These are phyloP conservation scores for Pterophyllum scalare DNA, from an alignment of 2,113 vertebrate genomes.

Conservation along the genomic window DNA sequence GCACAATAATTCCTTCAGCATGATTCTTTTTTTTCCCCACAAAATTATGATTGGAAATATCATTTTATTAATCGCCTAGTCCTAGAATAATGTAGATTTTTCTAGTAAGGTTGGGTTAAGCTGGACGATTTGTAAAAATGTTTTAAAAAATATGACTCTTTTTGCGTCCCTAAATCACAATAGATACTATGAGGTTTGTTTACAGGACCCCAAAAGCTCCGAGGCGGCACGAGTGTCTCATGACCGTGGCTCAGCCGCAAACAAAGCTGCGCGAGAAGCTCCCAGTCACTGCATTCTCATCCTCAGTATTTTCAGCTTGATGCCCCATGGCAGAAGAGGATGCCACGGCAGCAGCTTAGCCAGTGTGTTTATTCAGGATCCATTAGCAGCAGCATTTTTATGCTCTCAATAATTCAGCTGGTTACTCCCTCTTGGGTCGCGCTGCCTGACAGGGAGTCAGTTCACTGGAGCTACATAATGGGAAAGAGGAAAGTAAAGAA, in stretches of 20 bases:
- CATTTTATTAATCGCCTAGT: not conserved
- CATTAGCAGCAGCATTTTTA: constrained; percentile 80
- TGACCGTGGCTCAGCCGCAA: constrained; percentile 27
- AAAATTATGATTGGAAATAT: not conserved
- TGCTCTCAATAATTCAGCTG: constrained; percentile 83
- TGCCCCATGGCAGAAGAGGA: constrained; percentile 65
- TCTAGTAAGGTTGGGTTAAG: not conserved
- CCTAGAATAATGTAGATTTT: not conserved
- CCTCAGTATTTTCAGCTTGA: constrained; percentile 64
- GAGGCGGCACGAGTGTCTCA: not conserved
- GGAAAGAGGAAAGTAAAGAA: constrained; percentile 51
- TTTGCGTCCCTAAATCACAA: constrained; percentile 23
- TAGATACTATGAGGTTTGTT: not conserved
- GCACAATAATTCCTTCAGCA: not conserved
- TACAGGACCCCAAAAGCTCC: not conserved
- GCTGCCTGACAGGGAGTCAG: constrained; percentile 68
- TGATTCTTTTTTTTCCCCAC: not conserved
- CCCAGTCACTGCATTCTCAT: constrained; percentile 48
- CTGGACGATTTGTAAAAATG: not conserved
- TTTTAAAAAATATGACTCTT: not conserved
- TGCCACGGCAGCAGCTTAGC: constrained; percentile 70
- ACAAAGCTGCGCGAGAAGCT: constrained; percentile 51
- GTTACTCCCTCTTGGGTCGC: constrained; percentile 73
- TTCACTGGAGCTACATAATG: constrained; percentile 67
- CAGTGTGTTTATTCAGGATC: constrained; percentile 82